Percentiles rank a stretch among this genome's conserved stretches.
phyloP scores from a whole-genome alignment of 2,888 invertebrate genomes.

The Argyresthia albistria region DNA sequence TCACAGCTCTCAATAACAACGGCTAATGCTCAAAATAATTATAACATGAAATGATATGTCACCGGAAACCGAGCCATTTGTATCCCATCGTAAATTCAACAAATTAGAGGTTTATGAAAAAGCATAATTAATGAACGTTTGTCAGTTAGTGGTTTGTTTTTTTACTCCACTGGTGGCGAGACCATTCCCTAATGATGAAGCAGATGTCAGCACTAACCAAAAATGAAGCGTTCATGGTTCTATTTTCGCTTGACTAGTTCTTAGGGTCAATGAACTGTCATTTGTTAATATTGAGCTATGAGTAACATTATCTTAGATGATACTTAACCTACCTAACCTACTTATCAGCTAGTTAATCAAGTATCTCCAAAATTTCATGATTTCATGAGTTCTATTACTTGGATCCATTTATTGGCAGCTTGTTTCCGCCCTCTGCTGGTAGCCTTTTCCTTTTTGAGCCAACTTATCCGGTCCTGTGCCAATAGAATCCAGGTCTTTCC shows the following conservation, averaged over 20 bases:
- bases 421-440: no score
- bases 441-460: no score
- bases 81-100: conserved; percentile 55
- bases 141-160: conserved; percentile 42
- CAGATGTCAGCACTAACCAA: conserved; percentile 49
- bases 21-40: conserved; percentile 8
- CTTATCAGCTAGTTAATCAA: no score
- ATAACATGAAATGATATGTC: conserved; percentile 35
- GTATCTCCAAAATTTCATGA: no score
- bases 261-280: conserved; percentile 5
- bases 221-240: conserved; percentile 21
- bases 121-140: conserved; percentile 59
- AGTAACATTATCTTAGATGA: no score
- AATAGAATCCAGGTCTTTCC: no score
- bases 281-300: no score
- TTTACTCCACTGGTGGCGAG: conserved; percentile 24
- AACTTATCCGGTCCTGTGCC: no score
- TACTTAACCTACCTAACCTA: no score
- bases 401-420: no score
- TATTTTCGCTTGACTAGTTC: conserved; percentile 6
- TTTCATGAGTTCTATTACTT: no score
- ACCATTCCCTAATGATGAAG: conserved; percentile 43
- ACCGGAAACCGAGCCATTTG: conserved; percentile 62
- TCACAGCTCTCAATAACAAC: conserved; percentile 25
- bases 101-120: conserved; percentile 67